Evolutionary conservation across 2,888 invertebrate species (phyloP), one percentile per base, ranked within the genome.

Genomic region (Dasypolia templi): DNA sequence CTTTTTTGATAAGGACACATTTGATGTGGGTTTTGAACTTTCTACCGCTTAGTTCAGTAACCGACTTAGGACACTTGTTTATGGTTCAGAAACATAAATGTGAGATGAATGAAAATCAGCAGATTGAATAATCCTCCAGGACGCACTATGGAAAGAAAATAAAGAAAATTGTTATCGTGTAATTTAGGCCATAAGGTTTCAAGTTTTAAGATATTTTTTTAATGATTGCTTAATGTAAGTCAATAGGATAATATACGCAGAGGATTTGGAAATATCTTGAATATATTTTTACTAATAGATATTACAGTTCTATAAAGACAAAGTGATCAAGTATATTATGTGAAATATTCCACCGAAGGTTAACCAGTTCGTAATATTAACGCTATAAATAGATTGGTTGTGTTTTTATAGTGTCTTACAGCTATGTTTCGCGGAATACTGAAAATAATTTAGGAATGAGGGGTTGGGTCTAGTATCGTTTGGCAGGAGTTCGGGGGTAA

Each of bases 391-490:
- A 59, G n/a, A 65, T 53, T 32, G n/a, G n/a, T 62, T 11, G 14
- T 11, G 12, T 56, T 58, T 61, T 63, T 58, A 46, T 75, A 9
- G 51, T 42, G 35, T 56, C 65, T 26, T 51, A n/a, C n/a, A n/a
- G n/a, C n/a, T n/a, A 35, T 4, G 26, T 53, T 64, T 53, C n/a
- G 46, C 9, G 26, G 14, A 62, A 78, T 71, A 68, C 65, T 68
- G 64, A 71, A 83, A 83, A 79, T 69, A 19, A 6, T 63, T 78
- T 65, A 17, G 42, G 14, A 58, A 69, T 70, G 26, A 66, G 29
- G n/a, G n/a, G n/a, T n/a, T n/a, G n/a, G n/a, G n/a, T n/a, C n/a
- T n/a, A n/a, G n/a, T n/a, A n/a, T n/a, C n/a, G n/a, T n/a, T n/a
- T n/a, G n/a, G n/a, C n/a, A n/a, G n/a, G n/a, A n/a, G n/a, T n/a